A percentile compares a stretch with the other conserved stretches of the same genome.
These are phyloP conservation scores for Theropithecus gelada DNA, from an alignment of 2,113 vertebrate genomes.

Conservation along the genomic window DNA sequence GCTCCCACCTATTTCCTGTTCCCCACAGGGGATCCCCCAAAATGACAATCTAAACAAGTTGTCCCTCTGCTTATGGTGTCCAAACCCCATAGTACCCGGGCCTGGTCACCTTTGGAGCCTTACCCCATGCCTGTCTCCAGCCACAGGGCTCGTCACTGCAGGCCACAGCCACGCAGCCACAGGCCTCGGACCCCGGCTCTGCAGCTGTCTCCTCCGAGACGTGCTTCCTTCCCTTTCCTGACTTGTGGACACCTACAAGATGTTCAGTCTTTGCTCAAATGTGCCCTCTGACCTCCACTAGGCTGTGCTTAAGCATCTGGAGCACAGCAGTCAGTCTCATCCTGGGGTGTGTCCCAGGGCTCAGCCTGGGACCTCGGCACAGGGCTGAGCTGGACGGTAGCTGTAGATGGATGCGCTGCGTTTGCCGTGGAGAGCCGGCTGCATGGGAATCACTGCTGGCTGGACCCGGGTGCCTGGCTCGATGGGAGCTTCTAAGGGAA, in stretches of 20 bases:
- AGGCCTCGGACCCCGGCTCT: too few species aligned
- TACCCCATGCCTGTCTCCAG: too few species aligned
- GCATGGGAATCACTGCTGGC: rapidly evolving
- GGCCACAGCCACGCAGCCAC: not conserved
- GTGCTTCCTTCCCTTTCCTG: not conserved
- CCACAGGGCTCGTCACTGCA: not conserved
- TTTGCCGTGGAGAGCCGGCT: not conserved
- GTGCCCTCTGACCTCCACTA: not conserved
- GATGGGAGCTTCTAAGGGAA: not conserved
- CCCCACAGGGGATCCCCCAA: not conserved
- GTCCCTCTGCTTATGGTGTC: too few species aligned
- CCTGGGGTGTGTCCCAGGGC: rapidly evolving
- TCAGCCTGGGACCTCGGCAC: rapidly evolving
- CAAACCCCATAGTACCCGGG: not conserved
- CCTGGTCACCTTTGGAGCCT: not conserved
- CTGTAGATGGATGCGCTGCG: too few species aligned
- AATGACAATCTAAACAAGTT: not conserved
- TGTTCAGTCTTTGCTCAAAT: not conserved
- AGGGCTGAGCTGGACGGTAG: too few species aligned
- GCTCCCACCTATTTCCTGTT: not conserved
- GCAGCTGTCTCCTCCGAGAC: not conserved
- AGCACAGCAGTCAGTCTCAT: not conserved
- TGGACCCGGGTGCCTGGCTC: not conserved
- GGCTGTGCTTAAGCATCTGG: not conserved
- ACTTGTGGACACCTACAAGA: rapidly evolving